phyloP scores from a whole-genome alignment of 2,113 vertebrate species.

The Willisornis vidua region DNA sequence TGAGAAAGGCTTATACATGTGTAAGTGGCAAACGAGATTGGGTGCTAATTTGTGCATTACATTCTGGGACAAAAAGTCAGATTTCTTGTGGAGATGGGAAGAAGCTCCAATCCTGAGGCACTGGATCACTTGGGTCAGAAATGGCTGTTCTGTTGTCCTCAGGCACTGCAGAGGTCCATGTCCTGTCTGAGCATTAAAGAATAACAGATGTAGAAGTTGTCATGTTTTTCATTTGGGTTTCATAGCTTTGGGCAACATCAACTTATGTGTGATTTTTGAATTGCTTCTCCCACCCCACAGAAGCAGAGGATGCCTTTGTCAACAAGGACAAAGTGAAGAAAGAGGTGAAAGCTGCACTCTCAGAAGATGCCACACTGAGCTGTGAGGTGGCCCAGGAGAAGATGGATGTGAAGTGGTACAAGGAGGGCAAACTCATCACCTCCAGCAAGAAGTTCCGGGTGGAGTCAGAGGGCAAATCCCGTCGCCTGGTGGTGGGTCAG shows the following conservation, averaged over 20 bases:
- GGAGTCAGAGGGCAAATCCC: too few species aligned
- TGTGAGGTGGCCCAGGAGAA: slow-evolving; percentile 77
- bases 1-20: not conserved
- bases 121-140: not conserved
- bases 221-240: fast-evolving
- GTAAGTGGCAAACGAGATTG: not conserved
- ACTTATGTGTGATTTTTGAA: fast-evolving
- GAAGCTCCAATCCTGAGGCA: fast-evolving
- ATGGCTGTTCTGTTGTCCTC: not conserved
- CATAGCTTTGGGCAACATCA: not conserved
- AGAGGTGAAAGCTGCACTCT: slow-evolving; percentile 69
- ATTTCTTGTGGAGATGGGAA: not conserved
- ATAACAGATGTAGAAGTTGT: not conserved
- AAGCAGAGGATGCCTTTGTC: not conserved
- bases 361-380: slow-evolving; percentile 73
- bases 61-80: not conserved
- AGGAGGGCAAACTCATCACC: slow-evolving; percentile 78
- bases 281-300: not conserved
- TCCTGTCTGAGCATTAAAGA: not conserved
- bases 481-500: too few species aligned
- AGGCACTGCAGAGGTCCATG: not conserved
- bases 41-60: not conserved
- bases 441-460: not conserved
- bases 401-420: slow-evolving; percentile 83
- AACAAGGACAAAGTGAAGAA: slow-evolving; percentile 51